Evolutionary conservation across 53 echinoderm and acorn worm species (phyloP), one percentile per base, ranked within the genome.

Genomic region (Stichopus horrens): DNA sequence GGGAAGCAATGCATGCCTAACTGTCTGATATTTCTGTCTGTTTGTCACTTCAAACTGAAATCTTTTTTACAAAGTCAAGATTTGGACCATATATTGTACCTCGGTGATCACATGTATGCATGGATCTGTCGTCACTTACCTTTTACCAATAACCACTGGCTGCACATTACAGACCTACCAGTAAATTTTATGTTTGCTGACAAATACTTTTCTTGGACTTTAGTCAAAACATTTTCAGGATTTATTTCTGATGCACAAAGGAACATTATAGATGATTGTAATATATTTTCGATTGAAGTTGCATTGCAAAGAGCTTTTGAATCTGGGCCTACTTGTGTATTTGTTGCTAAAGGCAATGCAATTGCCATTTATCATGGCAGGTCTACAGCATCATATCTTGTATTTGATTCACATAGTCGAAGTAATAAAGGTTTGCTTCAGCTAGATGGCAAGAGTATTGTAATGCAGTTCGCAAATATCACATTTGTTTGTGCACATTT

Each of bases 151-250:
- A 37, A 37, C 37, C 37, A 74, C 75, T 8, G 51, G 20, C 8
- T 22, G 75, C 8, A 74, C 74, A 74, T 74, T 2, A 74, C 74
- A 74, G 74, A 74, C 74, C 74, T 74, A 74, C 74, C 74, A 13
- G 74, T 74, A 74, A 74, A 74, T 74, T 74, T 21, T 74, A 74
- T 74, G 74, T 74, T 74, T 74, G 74, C 74, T 74, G 74, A 74
- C 74, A 74, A 74, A 74, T 74, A 11, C 74, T 74, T 74, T 23
- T 74, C 74, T 74, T 74, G 18, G 74, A 74, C 74, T 74, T 74
- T 74, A 74, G 74, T 74, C 74, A 74, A 16, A 23, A 74, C 7
- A 9, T 74, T 74, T 74, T 74, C 74, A 9, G 74, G 74, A 74
- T 9, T 74, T 74, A 7, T 74, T 74, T 74, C 13, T 74, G 20